Evolutionary conservation across 2,797 vertebrate species (phyloP).

Genomic region (Melanotaenia nigrans): DNA sequence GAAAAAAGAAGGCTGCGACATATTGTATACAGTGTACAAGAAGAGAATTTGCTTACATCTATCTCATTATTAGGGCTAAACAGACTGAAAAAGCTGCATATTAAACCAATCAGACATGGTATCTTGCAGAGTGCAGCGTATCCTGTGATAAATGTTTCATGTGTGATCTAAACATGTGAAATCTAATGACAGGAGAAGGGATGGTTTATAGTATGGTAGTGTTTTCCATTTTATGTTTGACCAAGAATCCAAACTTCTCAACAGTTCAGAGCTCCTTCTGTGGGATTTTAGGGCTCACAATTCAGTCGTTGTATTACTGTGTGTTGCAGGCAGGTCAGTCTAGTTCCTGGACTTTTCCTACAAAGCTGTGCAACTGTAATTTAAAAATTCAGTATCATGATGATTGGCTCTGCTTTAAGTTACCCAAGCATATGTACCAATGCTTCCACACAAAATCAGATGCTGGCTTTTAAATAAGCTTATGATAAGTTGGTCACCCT

Average conservation of each 20-base stretch:
- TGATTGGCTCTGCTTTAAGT: neutral
- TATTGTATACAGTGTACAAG: conserved; percentile 63
- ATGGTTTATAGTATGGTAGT: conserved; percentile 1
- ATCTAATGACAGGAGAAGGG: neutral
- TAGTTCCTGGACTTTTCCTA: neutral
- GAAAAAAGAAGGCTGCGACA: conserved; percentile 55
- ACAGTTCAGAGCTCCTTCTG: neutral
- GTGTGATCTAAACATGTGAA: conserved; percentile 9
- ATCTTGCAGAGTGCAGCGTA: conserved; percentile 1
- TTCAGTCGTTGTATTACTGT: neutral
- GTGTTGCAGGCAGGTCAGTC: neutral
- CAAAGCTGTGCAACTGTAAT: conserved; percentile 5
- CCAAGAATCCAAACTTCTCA: neutral
- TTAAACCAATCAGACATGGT: conserved; percentile 12
- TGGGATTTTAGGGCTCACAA: conserved; percentile 1
- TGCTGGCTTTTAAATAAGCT: neutral
- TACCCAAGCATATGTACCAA: neutral
- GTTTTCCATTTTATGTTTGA: neutral
- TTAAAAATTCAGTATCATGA: neutral
- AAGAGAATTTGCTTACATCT: conserved; percentile 36
- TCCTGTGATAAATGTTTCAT: conserved; percentile 13
- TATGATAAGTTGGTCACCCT: neutral
- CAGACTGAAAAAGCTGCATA: conserved; percentile 16
- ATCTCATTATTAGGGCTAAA: conserved; percentile 4
- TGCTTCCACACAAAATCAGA: too few relatives aligned